phyloP scores from a whole-genome alignment of 2,888 invertebrate genomes.

The Diploptera punctata region DNA sequence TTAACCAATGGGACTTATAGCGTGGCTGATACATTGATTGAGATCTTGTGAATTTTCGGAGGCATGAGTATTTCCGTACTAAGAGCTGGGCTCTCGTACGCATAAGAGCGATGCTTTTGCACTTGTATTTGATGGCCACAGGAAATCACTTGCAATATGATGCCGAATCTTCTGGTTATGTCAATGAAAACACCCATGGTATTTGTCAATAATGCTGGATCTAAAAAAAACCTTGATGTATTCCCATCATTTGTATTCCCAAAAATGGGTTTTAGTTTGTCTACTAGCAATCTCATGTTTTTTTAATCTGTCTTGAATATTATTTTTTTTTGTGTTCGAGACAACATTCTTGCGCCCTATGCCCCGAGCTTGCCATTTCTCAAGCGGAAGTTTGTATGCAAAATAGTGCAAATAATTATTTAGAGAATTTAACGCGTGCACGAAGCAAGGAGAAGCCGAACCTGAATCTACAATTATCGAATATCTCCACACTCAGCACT shows the following conservation, averaged over 20 bases:
- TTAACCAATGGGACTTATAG: background rate
- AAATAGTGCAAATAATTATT: too few relatives aligned
- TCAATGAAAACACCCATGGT: background rate
- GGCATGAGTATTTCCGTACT: background rate
- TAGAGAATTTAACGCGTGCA: too few relatives aligned
- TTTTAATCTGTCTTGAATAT: too few relatives aligned
- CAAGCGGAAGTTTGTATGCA: background rate
- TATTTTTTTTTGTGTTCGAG: background rate
- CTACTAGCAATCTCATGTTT: too few relatives aligned
- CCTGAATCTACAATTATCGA: background rate
- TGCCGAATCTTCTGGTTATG: background rate
- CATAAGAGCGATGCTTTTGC: background rate
- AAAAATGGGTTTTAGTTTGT: too few relatives aligned
- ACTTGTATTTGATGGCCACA: background rate
- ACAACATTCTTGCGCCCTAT: background rate
- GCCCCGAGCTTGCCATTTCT: background rate
- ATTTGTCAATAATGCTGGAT: background rate
- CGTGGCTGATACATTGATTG: too few relatives aligned
- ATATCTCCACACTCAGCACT: background rate
- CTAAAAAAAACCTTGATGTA: background rate
- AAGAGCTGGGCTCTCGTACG: background rate
- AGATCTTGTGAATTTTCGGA: background rate
- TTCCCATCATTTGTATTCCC: background rate
- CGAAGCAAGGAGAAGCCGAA: background rate
- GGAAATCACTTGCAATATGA: background rate